phyloP scores from a whole-genome alignment of 2,888 invertebrate species.

The Meteorus colon region DNA sequence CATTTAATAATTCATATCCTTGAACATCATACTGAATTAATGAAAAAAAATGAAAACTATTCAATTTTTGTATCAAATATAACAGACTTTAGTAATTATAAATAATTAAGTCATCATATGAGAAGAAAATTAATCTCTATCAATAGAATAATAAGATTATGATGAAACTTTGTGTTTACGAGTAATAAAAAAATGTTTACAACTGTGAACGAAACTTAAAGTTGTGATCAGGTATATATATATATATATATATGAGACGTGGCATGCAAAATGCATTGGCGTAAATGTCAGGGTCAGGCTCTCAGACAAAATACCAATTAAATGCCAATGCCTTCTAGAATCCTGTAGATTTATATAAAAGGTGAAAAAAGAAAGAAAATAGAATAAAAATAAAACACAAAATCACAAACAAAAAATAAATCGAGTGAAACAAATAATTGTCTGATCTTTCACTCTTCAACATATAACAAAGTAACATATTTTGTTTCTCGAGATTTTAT shows the following conservation, averaged over 20 bases:
- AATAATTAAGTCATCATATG: not conserved
- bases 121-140: not conserved
- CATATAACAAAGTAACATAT: not conserved
- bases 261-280: constrained; percentile 59
- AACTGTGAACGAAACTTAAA: constrained; percentile 53
- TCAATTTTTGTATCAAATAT: no score
- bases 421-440: not conserved
- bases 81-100: not conserved
- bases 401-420: not conserved
- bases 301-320: constrained; percentile 57
- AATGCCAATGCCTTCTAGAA: constrained; percentile 53
- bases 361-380: constrained; percentile 22
- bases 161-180: not conserved
- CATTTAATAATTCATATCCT: not conserved
- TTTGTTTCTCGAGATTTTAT: not conserved
- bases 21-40: not conserved
- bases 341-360: constrained; percentile 45
- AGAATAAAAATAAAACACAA: not conserved
- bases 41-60: no score
- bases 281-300: constrained; percentile 64
- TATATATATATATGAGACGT: constrained; percentile 28
- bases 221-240: constrained; percentile 42
- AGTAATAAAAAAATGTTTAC: not conserved
- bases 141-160: not conserved
- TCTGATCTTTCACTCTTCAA: not conserved